Conservation (phyloP, 2,888 invertebrate species). For the Microctonus hyperodae region DNA sequence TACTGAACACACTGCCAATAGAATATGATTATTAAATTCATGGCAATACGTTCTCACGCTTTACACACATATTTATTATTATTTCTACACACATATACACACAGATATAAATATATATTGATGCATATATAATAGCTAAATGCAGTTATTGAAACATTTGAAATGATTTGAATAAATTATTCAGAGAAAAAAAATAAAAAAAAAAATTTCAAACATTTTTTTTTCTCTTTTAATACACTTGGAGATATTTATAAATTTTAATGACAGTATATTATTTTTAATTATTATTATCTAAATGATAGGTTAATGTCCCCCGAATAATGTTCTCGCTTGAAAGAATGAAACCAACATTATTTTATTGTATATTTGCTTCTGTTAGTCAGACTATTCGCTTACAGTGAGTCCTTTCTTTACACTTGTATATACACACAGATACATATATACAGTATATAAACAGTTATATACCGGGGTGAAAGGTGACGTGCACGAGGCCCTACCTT, state of each 20-base stretch:
- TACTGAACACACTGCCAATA: constrained; percentile 16
- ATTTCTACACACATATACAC: neutral
- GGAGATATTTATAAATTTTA: no score
- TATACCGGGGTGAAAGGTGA: constrained; percentile 52
- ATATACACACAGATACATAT: no score
- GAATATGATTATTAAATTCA: constrained; percentile 3
- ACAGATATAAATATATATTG: no score
- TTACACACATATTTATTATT: neutral
- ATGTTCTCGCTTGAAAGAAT: neutral
- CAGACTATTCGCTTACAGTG: constrained; percentile 40
- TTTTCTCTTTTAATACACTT: no score
- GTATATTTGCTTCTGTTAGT: constrained; percentile 2
- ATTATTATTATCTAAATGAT: neutral
- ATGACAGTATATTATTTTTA: neutral
- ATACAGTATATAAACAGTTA: constrained; percentile 47
- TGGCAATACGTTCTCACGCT: constrained; percentile 20
- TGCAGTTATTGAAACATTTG: no score
- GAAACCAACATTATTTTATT: constrained; percentile 38
- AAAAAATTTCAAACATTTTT: no score
- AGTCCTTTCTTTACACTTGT: constrained; percentile 39
- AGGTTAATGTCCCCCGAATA: constrained; percentile 5
- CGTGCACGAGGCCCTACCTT: constrained; percentile 25
- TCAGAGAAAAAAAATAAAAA: no score
- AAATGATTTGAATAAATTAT: no score
- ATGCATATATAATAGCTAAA: no score